phyloP scores from a whole-genome alignment of 1,140 invertebrate genomes.

The Dreissena rostriformis region DNA sequence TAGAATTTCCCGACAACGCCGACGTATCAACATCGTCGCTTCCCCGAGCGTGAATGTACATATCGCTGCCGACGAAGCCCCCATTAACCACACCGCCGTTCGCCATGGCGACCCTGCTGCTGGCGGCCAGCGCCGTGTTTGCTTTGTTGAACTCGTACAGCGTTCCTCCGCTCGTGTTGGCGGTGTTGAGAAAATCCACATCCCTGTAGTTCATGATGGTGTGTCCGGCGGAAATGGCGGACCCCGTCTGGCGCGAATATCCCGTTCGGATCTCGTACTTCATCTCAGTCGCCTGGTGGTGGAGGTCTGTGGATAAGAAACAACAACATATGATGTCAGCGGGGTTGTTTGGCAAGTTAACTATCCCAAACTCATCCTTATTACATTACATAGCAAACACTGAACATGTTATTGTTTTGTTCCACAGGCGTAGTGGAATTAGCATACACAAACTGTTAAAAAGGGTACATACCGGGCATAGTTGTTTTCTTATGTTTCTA shows the following conservation, averaged over 20 bases:
- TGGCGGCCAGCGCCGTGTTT: conserved; percentile 17
- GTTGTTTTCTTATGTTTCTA: too few relatives aligned
- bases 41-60: conserved; percentile 37
- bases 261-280: conserved; percentile 32
- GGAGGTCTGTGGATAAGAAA: conserved; percentile 23
- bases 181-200: conserved; percentile 14
- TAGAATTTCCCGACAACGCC: not conserved
- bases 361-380: too few relatives aligned
- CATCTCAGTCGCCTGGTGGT: conserved; percentile 27
- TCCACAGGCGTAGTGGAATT: too few relatives aligned
- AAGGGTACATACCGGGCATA: too few relatives aligned
- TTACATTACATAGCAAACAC: too few relatives aligned
- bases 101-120: not conserved
- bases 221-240: conserved; percentile 7
- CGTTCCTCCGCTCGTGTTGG: conserved; percentile 25
- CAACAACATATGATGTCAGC: too few relatives aligned
- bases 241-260: not conserved
- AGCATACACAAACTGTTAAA: too few relatives aligned
- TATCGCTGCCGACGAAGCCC: conserved; percentile 29
- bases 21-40: conserved; percentile 21
- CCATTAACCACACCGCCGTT: conserved; percentile 47
- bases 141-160: conserved; percentile 36
- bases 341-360: too few relatives aligned
- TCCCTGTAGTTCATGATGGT: conserved; percentile 2
- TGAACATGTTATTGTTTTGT: too few relatives aligned